Conservation (phyloP, 2,113 vertebrate species). For the Gnathonemus longibarbis region DNA sequence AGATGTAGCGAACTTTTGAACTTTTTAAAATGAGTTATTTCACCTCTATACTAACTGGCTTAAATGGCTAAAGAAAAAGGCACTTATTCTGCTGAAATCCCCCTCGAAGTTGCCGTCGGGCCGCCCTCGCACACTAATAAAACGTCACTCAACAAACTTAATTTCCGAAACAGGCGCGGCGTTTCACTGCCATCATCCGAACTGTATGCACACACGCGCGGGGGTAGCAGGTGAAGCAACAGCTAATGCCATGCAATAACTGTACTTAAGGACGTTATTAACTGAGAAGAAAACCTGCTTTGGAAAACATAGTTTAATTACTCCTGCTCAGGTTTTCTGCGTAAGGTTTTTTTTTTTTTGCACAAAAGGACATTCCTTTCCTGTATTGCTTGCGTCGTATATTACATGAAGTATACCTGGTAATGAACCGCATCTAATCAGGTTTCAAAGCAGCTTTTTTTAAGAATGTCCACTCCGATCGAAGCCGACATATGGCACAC, state of each 20-base stretch:
- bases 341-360: neutral
- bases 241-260: neutral
- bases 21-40: neutral
- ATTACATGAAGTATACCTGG: neutral
- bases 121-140: neutral
- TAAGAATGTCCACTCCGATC: slow-evolving; percentile 24
- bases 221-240: neutral
- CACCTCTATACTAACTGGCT: neutral
- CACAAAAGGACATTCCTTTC: neutral
- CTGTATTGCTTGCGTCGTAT: neutral
- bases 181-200: neutral
- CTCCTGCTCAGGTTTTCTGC: neutral
- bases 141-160: slow-evolving; percentile 14
- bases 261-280: neutral
- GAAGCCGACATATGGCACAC: slow-evolving; percentile 14
- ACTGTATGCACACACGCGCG: neutral
- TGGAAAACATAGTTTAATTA: neutral
- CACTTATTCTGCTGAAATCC: neutral
- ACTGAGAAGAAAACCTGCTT: neutral
- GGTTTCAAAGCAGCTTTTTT: neutral
- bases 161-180: neutral
- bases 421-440: neutral
- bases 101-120: neutral
- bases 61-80: neutral
- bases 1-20: neutral